A percentile compares a stretch with the other conserved stretches of the same genome.
phyloP scores from a whole-genome alignment of 2,113 vertebrate genomes.

The Microtus montanus region DNA sequence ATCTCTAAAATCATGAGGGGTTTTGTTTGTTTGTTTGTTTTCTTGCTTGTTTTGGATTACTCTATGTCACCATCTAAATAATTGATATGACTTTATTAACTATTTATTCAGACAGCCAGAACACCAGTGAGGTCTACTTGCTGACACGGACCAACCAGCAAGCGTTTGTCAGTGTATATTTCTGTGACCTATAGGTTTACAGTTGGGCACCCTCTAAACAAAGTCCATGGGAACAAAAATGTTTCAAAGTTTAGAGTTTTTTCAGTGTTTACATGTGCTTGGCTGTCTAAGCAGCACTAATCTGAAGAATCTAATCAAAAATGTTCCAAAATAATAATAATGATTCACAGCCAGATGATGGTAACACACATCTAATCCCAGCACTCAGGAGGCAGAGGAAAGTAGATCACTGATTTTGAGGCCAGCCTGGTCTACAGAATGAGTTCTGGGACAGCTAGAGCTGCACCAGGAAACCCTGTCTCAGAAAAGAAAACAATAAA shows the following conservation, averaged over 20 bases:
- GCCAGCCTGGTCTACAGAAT: background rate
- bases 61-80: constrained; percentile 21
- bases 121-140: background rate
- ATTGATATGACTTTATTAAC: constrained; percentile 42
- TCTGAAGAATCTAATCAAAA: background rate
- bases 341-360: background rate
- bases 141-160: background rate
- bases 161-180: background rate
- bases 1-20: constrained; percentile 24
- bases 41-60: background rate
- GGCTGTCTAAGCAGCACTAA: background rate
- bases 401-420: background rate
- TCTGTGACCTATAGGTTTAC: background rate
- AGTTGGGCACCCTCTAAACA: background rate
- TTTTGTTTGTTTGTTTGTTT: background rate
- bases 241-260: background rate
- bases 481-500: background rate
- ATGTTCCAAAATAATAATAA: background rate
- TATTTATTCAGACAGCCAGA: background rate
- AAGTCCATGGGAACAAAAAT: background rate
- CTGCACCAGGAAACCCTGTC: background rate
- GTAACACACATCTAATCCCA: background rate
- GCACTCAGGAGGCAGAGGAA: background rate
- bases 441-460: background rate
- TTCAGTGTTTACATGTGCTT: background rate